A percentile compares a stretch with the other conserved stretches of the same genome.
Conservation (phyloP, 1,140 invertebrate genomes). For the Eueides isabella region DNA sequence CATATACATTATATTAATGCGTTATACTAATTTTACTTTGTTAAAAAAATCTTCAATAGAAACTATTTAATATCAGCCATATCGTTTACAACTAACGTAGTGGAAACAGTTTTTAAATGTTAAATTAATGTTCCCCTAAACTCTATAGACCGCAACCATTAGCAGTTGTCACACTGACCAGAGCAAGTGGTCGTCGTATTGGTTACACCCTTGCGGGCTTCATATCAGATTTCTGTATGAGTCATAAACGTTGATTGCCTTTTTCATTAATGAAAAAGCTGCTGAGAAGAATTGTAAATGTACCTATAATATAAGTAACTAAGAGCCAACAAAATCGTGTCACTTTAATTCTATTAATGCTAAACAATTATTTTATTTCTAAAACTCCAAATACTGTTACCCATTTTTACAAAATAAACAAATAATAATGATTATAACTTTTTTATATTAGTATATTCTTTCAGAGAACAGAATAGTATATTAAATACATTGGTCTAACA, state of each 20-base stretch:
- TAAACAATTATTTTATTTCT: too few relatives aligned
- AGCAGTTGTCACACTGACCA: constrained; percentile 21
- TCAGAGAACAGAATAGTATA: background rate
- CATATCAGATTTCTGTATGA: background rate
- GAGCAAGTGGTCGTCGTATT: constrained; percentile 21
- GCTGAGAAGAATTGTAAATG: background rate
- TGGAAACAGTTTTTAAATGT: background rate
- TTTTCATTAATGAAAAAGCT: background rate
- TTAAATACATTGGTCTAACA: background rate
- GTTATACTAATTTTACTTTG: too few relatives aligned
- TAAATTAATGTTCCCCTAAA: background rate
- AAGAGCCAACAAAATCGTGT: background rate
- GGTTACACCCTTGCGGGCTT: background rate
- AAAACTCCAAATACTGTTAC: too few relatives aligned
- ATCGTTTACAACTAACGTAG: background rate
- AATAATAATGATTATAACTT: too few relatives aligned
- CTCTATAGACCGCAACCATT: constrained; percentile 17
- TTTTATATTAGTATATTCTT: too few relatives aligned
- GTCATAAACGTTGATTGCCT: background rate
- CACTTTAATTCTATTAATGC: too few relatives aligned
- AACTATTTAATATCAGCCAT: background rate
- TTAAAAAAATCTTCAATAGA: background rate
- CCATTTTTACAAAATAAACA: too few relatives aligned
- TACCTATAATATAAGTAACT: background rate
- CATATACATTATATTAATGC: too few relatives aligned